Base-by-base conservation (phyloP, 2,888 invertebrate genomes). In the Caradrina clavipalpis region DNA sequence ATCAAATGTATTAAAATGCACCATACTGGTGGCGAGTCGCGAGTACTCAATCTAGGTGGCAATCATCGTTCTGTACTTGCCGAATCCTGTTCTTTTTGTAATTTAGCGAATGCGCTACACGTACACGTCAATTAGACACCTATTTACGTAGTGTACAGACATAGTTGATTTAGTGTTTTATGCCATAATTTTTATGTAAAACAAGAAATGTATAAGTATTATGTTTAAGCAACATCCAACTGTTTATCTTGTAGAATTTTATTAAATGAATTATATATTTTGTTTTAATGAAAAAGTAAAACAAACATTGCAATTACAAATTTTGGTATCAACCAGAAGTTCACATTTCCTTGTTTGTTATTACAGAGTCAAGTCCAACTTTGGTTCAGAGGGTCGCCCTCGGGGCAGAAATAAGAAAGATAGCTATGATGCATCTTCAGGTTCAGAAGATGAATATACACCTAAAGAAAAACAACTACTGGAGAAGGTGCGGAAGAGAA, bases 361-460 rank as follows among this genome's bases (percentile, higher is more conserved):
- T 95, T 95, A 51, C 89, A 96, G 96, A 76, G 84, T 96, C 6
- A 88, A 91, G 71, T 89, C 93, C 1, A 95, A 93, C 59, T 93
- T 92, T 82, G 93, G 45, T 4, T 17, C 45, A 45, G 45, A 17
- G 11, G 35, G 35, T 35, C 35, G 35, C 39, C 39, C 3, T 39
- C 17, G 17, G 17, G 45, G 11, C 15, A 42, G 45, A 45, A 17
- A 96, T 76, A 84, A 93, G 64, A 90, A 94, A 69, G 96, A 96
- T 61, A 96, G 97, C 74, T 97, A 97, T 87, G 97, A 97, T 8
- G 35, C 7, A 69, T 96, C 96, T 45, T 97, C 97, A 5, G 97
- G 97, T 88, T 98, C 98, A 0, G 98, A 98, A 87, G 96, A 97
- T 85, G 98, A 98, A 78, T 97, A 97, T 86, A 96, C 97, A 61